Conservation (phyloP, 1,140 invertebrate species). For the Littorina saxatilis region DNA sequence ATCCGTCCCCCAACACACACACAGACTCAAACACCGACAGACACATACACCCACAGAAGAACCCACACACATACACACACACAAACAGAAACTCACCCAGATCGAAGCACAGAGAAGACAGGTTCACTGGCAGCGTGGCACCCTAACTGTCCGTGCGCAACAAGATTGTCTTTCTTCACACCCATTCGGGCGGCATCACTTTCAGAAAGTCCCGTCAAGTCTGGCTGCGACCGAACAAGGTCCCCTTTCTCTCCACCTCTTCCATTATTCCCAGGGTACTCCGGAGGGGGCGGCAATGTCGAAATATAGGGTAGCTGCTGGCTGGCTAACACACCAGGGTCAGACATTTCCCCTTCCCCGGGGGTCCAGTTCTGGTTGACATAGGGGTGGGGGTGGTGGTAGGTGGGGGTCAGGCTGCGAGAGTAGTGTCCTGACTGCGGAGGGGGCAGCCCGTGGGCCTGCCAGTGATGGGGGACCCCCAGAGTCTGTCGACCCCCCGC, state of each 20-base stretch:
- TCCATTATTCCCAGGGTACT: constrained; percentile 77
- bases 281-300: constrained; percentile 67
- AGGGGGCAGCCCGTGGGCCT: constrained; percentile 8
- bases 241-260: constrained; percentile 54
- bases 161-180: neutral
- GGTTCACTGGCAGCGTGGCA: constrained; percentile 35
- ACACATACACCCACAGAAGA: no score
- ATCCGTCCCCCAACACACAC: neutral
- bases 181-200: neutral
- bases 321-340: constrained; percentile 11
- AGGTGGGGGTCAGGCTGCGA: constrained; percentile 43
- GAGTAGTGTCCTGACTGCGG: constrained; percentile 34
- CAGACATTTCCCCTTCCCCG: constrained; percentile 26
- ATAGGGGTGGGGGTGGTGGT: constrained; percentile 49
- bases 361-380: constrained; percentile 42
- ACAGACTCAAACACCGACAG: neutral
- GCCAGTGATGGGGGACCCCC: constrained; percentile 26
- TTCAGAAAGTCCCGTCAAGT: constrained; percentile 75
- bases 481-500: neutral
- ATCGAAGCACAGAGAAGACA: constrained; percentile 16
- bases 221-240: constrained; percentile 84
- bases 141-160: neutral
- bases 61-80: neutral
- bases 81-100: constrained; percentile 43
- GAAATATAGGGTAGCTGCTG: constrained; percentile 51